These are phyloP conservation scores for Pelodiscus sinensis DNA, from an alignment of 2,113 vertebrate species.

Conservation along the genomic window DNA sequence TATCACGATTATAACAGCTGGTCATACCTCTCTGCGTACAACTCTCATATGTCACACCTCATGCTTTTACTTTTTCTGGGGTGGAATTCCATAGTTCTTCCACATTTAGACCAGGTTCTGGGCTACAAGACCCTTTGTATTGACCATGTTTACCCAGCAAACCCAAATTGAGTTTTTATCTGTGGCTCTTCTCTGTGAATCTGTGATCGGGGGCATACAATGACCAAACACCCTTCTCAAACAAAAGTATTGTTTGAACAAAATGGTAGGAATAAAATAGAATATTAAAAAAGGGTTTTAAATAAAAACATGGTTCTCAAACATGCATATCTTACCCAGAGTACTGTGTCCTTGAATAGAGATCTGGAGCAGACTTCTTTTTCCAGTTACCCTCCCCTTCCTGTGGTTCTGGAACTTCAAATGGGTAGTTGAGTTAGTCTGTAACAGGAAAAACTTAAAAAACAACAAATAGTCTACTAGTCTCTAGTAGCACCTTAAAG, in stretches of 20 bases:
- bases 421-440: too few relatives aligned
- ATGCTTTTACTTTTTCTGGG: not conserved
- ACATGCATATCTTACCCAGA: not conserved
- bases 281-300: not conserved
- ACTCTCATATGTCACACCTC: not conserved
- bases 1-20: fast-evolving
- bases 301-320: not conserved
- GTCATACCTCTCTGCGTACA: not conserved
- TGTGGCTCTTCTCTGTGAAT: not conserved
- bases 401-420: not conserved
- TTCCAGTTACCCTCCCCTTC: not conserved
- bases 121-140: not conserved
- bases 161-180: fast-evolving
- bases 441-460: too few relatives aligned
- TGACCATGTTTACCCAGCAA: not conserved
- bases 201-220: not conserved
- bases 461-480: too few relatives aligned
- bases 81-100: not conserved
- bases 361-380: not conserved
- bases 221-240: not conserved
- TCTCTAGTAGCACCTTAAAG: too few relatives aligned
- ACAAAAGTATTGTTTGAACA: not conserved
- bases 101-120: not conserved
- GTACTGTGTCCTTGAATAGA: fast-evolving
- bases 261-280: not conserved